A percentile compares a stretch with the other conserved stretches of the same genome.
phyloP scores from a whole-genome alignment of 1,140 invertebrate genomes.

The Drosophila novamexicana region DNA sequence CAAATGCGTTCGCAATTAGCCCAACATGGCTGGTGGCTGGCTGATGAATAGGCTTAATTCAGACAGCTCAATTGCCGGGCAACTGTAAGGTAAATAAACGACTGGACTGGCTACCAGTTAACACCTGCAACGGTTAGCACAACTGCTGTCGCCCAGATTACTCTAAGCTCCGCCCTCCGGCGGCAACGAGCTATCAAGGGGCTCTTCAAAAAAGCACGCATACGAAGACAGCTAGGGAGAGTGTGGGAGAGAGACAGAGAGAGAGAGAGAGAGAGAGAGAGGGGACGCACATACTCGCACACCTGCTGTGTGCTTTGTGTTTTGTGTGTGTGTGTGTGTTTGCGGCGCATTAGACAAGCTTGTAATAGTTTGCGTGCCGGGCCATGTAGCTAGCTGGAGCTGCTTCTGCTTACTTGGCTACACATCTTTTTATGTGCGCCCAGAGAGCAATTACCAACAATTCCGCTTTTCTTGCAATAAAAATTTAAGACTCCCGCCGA shows the following conservation, averaged over 20 bases:
- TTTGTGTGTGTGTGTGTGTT: conserved; percentile 16
- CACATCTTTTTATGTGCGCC: conserved; percentile 78
- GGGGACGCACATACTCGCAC: not conserved
- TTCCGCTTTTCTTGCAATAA: conserved; percentile 76
- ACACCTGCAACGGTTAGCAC: conserved; percentile 49
- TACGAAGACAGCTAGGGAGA: not conserved
- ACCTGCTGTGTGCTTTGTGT: conserved; percentile 29
- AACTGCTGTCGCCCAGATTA: conserved; percentile 55
- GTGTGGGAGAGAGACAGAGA: too few species aligned
- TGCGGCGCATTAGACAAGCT: conserved; percentile 51
- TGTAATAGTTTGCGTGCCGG: conserved; percentile 61
- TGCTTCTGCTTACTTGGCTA: conserved; percentile 78
- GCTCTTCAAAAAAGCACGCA: conserved; percentile 52
- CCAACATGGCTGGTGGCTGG: not conserved
- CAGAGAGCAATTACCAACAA: conserved; percentile 77
- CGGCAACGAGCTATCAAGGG: conserved; percentile 68
- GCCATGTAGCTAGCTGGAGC: conserved; percentile 28
- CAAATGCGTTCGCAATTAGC: conserved; percentile 69
- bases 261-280: not conserved
- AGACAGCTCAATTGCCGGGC: not conserved
- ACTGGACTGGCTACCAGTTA: conserved; percentile 49
- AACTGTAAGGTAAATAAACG: conserved; percentile 11
- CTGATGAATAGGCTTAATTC: conserved; percentile 23
- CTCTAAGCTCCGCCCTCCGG: conserved; percentile 35
- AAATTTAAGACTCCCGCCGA: conserved; percentile 73